phyloP scores from a whole-genome alignment of 2,888 invertebrate genomes.

The Brachynemurus nebulosus region DNA sequence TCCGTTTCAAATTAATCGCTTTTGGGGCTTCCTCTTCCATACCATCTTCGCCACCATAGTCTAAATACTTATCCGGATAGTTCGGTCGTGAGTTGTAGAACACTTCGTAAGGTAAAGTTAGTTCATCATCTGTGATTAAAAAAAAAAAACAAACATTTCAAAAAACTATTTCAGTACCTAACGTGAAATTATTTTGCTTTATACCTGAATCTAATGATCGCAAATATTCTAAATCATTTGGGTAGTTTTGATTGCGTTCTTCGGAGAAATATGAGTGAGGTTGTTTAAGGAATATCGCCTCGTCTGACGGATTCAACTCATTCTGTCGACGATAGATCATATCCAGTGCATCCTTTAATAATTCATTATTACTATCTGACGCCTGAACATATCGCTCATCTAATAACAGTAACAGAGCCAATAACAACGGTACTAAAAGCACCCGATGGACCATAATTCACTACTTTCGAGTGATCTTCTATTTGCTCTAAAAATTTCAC shows the following conservation, averaged over 20 bases:
- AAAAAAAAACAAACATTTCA: background rate
- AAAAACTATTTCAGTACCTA: background rate
- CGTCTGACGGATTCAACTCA: background rate
- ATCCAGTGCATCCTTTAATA: background rate
- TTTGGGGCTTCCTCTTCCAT: background rate
- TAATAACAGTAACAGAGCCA: too few relatives aligned
- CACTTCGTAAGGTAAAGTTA: constrained; percentile 1
- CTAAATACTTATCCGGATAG: too few relatives aligned
- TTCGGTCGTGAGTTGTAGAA: background rate
- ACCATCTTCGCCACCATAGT: too few relatives aligned
- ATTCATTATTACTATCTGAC: constrained; percentile 1
- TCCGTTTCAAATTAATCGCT: background rate
- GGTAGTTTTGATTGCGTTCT: background rate
- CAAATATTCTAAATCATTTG: background rate
- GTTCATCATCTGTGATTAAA: constrained; percentile 1
- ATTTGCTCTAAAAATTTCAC: too few relatives aligned
- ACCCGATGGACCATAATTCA: too few relatives aligned
- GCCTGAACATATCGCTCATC: too few relatives aligned
- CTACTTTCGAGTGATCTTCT: too few relatives aligned
- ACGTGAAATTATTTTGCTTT: too few relatives aligned
- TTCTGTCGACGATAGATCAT: constrained; percentile 3
- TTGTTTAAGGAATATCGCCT: background rate
- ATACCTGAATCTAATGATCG: too few relatives aligned
- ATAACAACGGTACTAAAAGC: too few relatives aligned
- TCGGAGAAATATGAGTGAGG: background rate